phyloP scores from a whole-genome alignment of 2,113 vertebrate genomes.

The Steatornis caripensis region DNA sequence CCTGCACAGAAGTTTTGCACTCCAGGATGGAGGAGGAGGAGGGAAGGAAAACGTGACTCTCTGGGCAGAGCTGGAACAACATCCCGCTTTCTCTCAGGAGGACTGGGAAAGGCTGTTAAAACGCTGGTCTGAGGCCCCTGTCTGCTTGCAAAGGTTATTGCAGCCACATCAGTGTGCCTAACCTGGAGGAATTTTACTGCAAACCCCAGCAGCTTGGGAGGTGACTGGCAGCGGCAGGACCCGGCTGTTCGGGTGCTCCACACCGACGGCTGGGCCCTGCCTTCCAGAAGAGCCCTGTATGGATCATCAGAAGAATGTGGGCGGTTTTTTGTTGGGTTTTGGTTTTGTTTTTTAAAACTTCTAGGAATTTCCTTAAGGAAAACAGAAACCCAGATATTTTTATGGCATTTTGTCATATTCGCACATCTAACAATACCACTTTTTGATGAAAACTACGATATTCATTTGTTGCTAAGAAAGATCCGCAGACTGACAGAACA shows the following conservation, averaged over 20 bases:
- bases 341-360: not conserved
- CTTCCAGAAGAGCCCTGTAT: not conserved
- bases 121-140: not conserved
- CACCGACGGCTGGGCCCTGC: not conserved
- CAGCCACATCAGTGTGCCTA: not conserved
- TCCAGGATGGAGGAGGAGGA: not conserved
- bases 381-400: not conserved
- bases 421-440: not conserved
- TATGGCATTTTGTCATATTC: not conserved
- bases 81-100: not conserved
- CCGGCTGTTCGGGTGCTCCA: not conserved
- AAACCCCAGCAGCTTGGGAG: not conserved
- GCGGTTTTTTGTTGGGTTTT: not conserved
- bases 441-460: not conserved
- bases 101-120: not conserved
- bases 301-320: not conserved
- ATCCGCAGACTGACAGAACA: not conserved
- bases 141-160: not conserved
- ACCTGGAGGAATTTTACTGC: not conserved
- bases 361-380: not conserved
- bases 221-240: not conserved
- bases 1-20: accelerated
- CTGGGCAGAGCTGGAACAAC: not conserved
- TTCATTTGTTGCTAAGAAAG: not conserved
- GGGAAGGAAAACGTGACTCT: not conserved